Percentiles rank a stretch among this genome's conserved stretches.
Evolutionary conservation across 92 coral and sea anemone genomes (phyloP).

Genomic region (Porites rus): DNA sequence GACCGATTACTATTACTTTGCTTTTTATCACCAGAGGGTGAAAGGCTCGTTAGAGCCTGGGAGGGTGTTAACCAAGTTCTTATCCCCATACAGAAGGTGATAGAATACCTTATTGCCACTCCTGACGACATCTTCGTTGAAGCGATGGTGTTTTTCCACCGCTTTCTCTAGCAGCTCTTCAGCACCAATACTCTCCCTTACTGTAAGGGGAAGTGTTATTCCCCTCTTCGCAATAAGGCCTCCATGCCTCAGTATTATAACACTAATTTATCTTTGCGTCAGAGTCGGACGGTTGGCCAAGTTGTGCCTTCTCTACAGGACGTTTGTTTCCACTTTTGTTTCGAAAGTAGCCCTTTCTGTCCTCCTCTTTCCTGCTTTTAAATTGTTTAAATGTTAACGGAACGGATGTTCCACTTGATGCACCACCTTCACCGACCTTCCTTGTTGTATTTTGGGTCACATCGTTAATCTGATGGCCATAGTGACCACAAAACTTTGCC

Average conservation of each 20-base stretch:
- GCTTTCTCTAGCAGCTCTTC: conserved; percentile 72
- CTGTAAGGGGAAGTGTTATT: conserved; percentile 70
- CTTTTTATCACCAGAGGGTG: conserved; percentile 25
- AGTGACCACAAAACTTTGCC: too few species aligned
- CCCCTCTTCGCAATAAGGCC: conserved; percentile 60
- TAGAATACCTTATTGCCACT: conserved; percentile 47
- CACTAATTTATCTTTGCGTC: conserved; percentile 68
- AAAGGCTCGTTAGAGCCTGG: conserved; percentile 72
- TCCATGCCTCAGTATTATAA: conserved; percentile 65
- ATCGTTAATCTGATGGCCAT: too few species aligned
- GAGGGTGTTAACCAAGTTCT: conserved; percentile 42
- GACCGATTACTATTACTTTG: too few species aligned
- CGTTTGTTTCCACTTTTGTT: too few species aligned
- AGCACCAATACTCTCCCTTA: conserved; percentile 47
- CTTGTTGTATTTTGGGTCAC: too few species aligned
- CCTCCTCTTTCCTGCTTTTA: too few species aligned
- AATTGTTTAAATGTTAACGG: too few species aligned
- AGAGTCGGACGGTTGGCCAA: conserved; percentile 19
- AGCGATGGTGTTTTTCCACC: conserved; percentile 72
- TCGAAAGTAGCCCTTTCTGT: too few species aligned
- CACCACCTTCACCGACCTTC: too few species aligned
- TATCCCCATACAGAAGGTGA: conserved; percentile 53
- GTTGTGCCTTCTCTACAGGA: too few species aligned
- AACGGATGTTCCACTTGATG: too few species aligned
- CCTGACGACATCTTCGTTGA: conserved; percentile 64